Evolutionary conservation across 2,113 vertebrate species (phyloP).

Genomic region (Daubentonia madagascariensis): DNA sequence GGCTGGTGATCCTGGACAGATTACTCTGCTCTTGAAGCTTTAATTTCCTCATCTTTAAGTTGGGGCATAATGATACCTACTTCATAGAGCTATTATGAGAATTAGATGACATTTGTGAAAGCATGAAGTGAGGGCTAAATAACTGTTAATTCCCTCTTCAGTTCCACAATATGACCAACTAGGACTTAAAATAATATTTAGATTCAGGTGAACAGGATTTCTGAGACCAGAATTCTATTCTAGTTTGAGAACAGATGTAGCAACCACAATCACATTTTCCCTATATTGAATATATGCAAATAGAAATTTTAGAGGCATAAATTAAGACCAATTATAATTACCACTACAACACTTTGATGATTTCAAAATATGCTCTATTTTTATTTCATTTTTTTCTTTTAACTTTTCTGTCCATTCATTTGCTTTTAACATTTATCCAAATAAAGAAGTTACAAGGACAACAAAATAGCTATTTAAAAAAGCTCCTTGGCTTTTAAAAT

Average conservation of each 20-base stretch:
- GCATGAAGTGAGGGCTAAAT: neutral
- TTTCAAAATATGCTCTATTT: neutral
- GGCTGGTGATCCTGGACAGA: neutral
- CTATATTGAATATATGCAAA: neutral
- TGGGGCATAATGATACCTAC: neutral
- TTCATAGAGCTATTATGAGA: neutral
- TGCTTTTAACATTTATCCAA: neutral
- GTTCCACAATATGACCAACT: rapidly evolving
- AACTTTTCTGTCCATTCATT: neutral
- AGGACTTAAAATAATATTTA: neutral
- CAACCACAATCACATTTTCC: neutral
- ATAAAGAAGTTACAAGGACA: neutral
- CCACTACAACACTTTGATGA: neutral
- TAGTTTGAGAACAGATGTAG: neutral
- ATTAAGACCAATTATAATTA: neutral
- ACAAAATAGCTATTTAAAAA: neutral
- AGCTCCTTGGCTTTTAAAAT: neutral
- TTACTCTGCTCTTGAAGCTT: neutral
- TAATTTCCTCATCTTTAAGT: neutral
- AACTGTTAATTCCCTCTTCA: neutral
- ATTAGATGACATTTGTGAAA: neutral
- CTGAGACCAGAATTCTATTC: neutral
- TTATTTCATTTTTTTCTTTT: neutral
- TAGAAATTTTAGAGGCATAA: neutral
- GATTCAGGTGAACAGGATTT: neutral